These are phyloP conservation scores for Hydrophis major DNA, from an alignment of 2,797 vertebrate species.

Conservation along the genomic window DNA sequence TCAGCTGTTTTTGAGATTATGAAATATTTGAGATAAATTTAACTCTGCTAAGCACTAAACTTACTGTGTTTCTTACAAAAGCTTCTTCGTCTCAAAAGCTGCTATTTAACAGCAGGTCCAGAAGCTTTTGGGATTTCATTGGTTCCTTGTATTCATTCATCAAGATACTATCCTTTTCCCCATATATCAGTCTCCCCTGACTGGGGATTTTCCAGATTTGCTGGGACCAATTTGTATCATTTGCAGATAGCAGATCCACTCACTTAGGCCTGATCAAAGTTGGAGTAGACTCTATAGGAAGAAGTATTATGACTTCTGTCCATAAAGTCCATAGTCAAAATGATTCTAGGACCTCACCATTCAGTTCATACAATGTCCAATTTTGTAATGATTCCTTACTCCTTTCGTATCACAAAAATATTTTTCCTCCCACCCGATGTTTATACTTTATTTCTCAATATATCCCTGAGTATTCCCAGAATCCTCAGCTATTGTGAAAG, in stretches of 20 bases:
- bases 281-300: background rate
- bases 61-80: background rate
- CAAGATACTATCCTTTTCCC: background rate
- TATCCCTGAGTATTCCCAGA: background rate
- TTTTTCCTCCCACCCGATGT: background rate
- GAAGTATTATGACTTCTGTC: background rate
- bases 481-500: background rate
- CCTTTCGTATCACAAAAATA: background rate
- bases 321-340: background rate
- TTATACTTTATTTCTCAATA: background rate
- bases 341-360: background rate
- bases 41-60: background rate
- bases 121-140: background rate
- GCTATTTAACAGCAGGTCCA: background rate
- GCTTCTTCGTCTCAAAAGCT: background rate
- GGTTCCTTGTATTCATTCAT: background rate
- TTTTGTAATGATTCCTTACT: background rate
- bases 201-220: background rate
- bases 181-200: background rate
- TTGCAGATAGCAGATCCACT: background rate
- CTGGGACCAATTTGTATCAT: background rate
- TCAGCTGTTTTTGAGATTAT: background rate
- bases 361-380: background rate
- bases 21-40: background rate
- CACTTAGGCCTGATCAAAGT: background rate